Conservation (phyloP, 2,888 invertebrate genomes). For the Drosophila gaucha region DNA sequence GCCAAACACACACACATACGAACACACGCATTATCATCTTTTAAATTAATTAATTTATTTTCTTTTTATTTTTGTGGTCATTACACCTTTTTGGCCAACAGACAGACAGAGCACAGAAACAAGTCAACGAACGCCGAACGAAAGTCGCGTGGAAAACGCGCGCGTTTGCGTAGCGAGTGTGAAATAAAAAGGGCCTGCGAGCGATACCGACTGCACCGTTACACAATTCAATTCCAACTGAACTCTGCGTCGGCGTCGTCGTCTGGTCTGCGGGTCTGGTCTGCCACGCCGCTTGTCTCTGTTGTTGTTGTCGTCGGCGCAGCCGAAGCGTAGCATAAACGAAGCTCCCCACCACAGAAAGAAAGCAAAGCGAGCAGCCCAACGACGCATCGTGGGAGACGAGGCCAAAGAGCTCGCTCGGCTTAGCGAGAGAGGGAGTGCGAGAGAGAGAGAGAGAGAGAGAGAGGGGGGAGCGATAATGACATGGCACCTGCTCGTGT, state of each 20-base stretch:
- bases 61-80: constrained; percentile 32
- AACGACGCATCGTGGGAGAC: constrained; percentile 53
- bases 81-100: constrained; percentile 38
- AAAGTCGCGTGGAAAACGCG: constrained; percentile 50
- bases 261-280: constrained; percentile 46
- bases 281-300: constrained; percentile 30
- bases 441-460: constrained; percentile 10
- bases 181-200: constrained; percentile 26
- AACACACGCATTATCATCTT: constrained; percentile 15
- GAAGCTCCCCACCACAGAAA: constrained; percentile 50
- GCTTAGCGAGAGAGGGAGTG: constrained; percentile 3
- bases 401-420: constrained; percentile 17
- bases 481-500: constrained; percentile 53
- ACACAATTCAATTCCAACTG: constrained; percentile 82
- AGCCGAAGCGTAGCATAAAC: constrained; percentile 71
- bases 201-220: constrained; percentile 75
- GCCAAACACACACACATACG: constrained; percentile 14
- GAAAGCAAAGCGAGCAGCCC: constrained; percentile 49
- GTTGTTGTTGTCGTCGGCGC: constrained; percentile 42
- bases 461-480: constrained; percentile 49
- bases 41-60: constrained; percentile 24
- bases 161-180: constrained; percentile 35
- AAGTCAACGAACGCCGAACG: constrained; percentile 46
- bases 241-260: constrained; percentile 62
- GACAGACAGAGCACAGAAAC: constrained; percentile 14